Percentiles rank a stretch among this genome's conserved stretches.
These are phyloP conservation scores for Rhopilema esculentum DNA, from an alignment of 30 jellyfish, hydroid and myxozoan genomes.

Conservation along the genomic window DNA sequence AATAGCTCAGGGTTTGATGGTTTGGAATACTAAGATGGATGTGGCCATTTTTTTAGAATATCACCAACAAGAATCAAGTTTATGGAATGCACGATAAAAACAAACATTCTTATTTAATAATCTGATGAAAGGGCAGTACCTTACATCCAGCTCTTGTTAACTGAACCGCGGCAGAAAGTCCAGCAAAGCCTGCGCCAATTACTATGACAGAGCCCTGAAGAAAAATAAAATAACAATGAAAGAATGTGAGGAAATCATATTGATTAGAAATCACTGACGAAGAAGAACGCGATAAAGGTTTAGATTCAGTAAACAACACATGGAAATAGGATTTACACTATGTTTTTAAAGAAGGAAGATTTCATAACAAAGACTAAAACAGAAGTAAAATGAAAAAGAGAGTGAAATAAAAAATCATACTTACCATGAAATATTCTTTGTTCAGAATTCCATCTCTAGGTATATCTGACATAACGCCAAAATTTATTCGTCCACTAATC, in stretches of 20 bases:
- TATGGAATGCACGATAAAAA: background rate
- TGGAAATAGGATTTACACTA: too few species aligned
- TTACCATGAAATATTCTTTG: constrained; percentile 69
- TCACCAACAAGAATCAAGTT: too few species aligned
- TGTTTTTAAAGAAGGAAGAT: too few species aligned
- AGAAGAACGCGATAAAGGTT: too few species aligned
- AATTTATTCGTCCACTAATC: constrained; percentile 71
- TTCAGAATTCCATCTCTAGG: constrained; percentile 55
- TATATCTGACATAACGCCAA: constrained; percentile 73
- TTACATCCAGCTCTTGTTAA: constrained; percentile 87
- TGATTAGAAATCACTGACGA: too few species aligned
- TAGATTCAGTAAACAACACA: too few species aligned
- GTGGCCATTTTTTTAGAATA: background rate
- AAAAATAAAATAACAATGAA: background rate
- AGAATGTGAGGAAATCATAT: background rate
- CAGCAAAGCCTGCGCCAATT: constrained; percentile 92
- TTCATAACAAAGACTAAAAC: background rate
- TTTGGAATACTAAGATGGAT: background rate
- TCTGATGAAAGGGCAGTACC: constrained; percentile 27
- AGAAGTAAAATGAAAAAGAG: background rate
- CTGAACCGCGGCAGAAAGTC: constrained; percentile 85
- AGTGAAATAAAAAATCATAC: background rate
- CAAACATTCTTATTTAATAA: background rate
- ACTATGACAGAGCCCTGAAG: constrained; percentile 85
- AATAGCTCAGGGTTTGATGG: background rate